phyloP scores from a whole-genome alignment of 2,888 invertebrate genomes.

The Pachymerium ferrugineum region DNA sequence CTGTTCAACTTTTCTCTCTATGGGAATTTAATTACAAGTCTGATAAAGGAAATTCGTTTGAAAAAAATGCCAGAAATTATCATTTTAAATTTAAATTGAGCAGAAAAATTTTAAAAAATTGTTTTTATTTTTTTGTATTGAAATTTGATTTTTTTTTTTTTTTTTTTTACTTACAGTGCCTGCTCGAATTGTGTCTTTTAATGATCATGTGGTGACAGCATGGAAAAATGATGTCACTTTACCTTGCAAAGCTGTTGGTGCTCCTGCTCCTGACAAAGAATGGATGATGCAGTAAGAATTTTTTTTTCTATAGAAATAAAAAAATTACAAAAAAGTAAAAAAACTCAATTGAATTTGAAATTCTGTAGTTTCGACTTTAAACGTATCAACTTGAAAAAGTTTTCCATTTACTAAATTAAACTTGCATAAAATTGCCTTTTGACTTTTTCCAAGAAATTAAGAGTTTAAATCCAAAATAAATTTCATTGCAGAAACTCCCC shows the following conservation, averaged over 20 bases:
- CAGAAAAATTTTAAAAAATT: not conserved
- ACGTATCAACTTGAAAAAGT: conserved; percentile 13
- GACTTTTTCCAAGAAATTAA: too few relatives aligned
- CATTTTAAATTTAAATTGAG: too few relatives aligned
- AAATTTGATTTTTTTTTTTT: not conserved
- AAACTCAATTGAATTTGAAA: too few relatives aligned
- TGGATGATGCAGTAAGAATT: conserved; percentile 52
- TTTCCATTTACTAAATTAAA: too few relatives aligned
- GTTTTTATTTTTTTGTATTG: not conserved
- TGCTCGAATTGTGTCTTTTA: conserved; percentile 83
- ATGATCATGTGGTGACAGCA: conserved; percentile 53
- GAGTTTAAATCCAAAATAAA: too few relatives aligned
- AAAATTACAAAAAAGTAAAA: not conserved
- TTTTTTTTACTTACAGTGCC: conserved; percentile 55
- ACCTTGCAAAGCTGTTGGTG: conserved; percentile 77
- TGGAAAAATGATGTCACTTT: conserved; percentile 82
- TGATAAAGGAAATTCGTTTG: too few relatives aligned
- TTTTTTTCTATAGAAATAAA: not conserved
- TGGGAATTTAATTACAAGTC: not conserved
- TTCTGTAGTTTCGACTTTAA: not conserved
- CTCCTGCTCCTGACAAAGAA: conserved; percentile 67
- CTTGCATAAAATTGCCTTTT: too few relatives aligned
- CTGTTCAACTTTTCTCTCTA: conserved; percentile 11
- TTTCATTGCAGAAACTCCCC: not conserved
- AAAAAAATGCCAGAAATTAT: too few relatives aligned